Conservation (phyloP, 2,888 invertebrate species). For the Seira ritae region DNA sequence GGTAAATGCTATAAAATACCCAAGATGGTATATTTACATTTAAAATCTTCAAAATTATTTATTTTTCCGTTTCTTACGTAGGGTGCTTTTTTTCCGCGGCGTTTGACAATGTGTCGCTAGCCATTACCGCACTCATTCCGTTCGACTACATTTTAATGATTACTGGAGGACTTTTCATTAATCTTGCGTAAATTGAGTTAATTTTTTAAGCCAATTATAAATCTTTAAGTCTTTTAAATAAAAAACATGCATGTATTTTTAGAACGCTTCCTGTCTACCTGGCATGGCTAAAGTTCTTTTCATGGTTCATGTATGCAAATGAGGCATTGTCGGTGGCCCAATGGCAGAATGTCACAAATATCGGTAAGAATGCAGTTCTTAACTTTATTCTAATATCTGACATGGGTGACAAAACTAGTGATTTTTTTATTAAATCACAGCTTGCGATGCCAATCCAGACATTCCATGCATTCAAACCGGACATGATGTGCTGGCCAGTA, state of each 20-base stretch:
- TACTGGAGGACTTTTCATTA: slow-evolving; percentile 89
- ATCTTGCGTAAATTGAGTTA: slow-evolving; percentile 81
- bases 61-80: too few relatives aligned
- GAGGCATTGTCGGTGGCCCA: slow-evolving; percentile 93
- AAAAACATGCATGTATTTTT: too few relatives aligned
- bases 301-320: slow-evolving; percentile 95
- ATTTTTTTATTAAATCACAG: slow-evolving; percentile 76
- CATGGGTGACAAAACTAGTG: too few relatives aligned
- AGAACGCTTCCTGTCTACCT: slow-evolving; percentile 90
- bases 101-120: slow-evolving; percentile 86
- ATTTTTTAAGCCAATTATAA: slow-evolving; percentile 2
- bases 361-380: slow-evolving; percentile 76
- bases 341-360: slow-evolving; percentile 87
- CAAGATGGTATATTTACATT: neutral
- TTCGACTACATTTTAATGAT: slow-evolving; percentile 92
- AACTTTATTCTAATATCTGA: neutral
- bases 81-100: slow-evolving; percentile 90
- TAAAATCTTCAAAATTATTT: neutral
- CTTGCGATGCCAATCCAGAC: slow-evolving; percentile 80
- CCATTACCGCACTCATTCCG: slow-evolving; percentile 90
- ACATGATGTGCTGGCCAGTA: slow-evolving; percentile 83
- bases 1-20: slow-evolving; percentile 78
- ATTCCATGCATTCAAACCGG: slow-evolving; percentile 86
- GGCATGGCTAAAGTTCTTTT: slow-evolving; percentile 91
- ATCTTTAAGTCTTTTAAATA: too few relatives aligned